Evolutionary conservation across 2,888 invertebrate genomes (phyloP).

Genomic region (Nephrotoma guestfalica): DNA sequence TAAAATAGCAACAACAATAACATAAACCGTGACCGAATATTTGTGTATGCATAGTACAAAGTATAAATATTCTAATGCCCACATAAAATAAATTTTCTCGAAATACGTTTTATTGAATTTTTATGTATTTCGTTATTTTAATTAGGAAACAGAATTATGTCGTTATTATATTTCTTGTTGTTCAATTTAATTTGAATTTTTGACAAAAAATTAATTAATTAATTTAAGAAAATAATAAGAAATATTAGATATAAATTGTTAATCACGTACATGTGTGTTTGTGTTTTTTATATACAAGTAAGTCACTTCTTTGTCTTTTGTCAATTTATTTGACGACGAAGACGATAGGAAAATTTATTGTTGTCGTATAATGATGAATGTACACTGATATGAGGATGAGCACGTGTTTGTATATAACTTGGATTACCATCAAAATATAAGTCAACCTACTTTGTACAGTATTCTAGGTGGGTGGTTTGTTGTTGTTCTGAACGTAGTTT

Average conservation of each 20-base stretch:
- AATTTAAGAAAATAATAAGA: background rate
- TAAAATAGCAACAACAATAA: background rate
- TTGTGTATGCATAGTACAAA: background rate
- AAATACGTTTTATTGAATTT: background rate
- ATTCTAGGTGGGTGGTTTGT: background rate
- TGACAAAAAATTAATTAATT: background rate
- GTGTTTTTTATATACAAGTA: background rate
- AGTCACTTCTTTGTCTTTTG: background rate
- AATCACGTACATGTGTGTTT: background rate
- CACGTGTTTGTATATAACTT: background rate
- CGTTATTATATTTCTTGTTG: background rate
- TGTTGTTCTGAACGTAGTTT: no score
- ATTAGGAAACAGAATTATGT: background rate
- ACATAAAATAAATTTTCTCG: background rate
- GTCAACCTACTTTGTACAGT: background rate
- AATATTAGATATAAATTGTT: background rate
- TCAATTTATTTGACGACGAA: background rate
- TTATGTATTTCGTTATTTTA: background rate
- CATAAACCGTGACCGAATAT: background rate
- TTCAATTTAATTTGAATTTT: background rate
- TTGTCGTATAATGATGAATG: background rate
- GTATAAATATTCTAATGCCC: background rate
- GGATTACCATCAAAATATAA: background rate
- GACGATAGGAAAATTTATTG: background rate
- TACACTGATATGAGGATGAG: background rate